Conservation (phyloP, 2,113 vertebrate genomes). For the Crotalus horridus region DNA sequence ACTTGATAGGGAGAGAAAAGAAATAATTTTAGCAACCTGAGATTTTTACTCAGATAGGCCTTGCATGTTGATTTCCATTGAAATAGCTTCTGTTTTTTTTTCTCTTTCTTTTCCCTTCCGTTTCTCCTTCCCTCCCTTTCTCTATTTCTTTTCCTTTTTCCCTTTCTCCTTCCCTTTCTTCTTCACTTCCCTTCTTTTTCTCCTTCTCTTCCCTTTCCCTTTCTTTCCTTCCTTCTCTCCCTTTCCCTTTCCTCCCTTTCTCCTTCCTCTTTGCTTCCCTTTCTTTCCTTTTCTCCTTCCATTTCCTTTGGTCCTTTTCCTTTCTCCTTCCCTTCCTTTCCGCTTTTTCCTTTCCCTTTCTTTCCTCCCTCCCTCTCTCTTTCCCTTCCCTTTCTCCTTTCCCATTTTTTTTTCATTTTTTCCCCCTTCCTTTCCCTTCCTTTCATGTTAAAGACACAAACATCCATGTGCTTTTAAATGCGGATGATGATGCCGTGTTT, state of each 20-base stretch:
- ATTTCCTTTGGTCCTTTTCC: too few species aligned
- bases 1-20: neutral
- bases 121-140: too few species aligned
- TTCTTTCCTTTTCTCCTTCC: too few species aligned
- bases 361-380: too few species aligned
- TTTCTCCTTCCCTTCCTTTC: too few species aligned
- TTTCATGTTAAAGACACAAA: neutral
- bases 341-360: too few species aligned
- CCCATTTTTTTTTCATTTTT: too few species aligned
- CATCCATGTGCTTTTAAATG: neutral
- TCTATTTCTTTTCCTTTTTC: neutral
- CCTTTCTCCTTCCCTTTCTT: neutral
- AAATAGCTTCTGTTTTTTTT: neutral
- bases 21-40: conserved; percentile 7
- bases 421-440: too few species aligned
- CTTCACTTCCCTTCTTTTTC: neutral
- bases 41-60: neutral
- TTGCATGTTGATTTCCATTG: neutral
- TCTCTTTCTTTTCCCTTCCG: too few species aligned
- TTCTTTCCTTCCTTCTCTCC: neutral
- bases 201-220: neutral
- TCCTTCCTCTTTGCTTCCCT: too few species aligned
- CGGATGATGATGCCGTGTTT: neutral
- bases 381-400: too few species aligned
- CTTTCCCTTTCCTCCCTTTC: too few species aligned